A percentile compares a stretch with the other conserved stretches of the same genome.
Conservation (phyloP, 2,113 vertebrate species). For the Stigmatopora argus region DNA sequence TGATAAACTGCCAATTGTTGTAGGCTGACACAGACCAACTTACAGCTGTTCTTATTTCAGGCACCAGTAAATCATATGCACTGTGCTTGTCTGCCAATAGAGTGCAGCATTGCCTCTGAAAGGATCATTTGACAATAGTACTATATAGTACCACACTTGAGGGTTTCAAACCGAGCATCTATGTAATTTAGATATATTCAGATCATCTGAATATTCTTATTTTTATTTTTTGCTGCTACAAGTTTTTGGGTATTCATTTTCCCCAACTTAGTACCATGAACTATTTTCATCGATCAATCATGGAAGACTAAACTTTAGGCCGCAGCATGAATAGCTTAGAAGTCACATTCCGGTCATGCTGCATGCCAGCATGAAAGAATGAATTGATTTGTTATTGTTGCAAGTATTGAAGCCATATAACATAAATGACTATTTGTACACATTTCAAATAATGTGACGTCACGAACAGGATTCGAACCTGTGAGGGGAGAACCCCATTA, state of each 20-base stretch:
- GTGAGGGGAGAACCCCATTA: too few relatives aligned
- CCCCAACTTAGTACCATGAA: neutral
- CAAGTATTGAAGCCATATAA: too few relatives aligned
- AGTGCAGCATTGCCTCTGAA: conserved; percentile 40
- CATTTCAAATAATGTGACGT: too few relatives aligned
- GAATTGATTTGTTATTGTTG: too few relatives aligned
- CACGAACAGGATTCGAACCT: too few relatives aligned
- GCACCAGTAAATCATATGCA: neutral
- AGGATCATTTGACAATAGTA: neutral
- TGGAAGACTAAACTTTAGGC: conserved; percentile 30
- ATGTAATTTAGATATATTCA: neutral
- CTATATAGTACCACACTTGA: too few relatives aligned
- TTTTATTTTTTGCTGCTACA: neutral
- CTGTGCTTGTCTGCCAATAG: conserved; percentile 36
- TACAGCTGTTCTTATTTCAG: neutral
- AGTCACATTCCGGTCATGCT: conserved; percentile 52
- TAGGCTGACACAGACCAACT: neutral
- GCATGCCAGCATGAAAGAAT: conserved; percentile 40
- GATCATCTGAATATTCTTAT: too few relatives aligned
- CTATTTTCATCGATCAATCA: neutral
- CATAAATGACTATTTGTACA: too few relatives aligned
- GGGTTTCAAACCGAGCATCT: too few relatives aligned
- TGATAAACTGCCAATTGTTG: neutral
- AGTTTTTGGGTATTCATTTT: neutral
- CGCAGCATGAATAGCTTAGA: conserved; percentile 40